Evolutionary conservation across 1,140 invertebrate genomes (phyloP).

Genomic region (Drosophila pseudoobscura): DNA sequence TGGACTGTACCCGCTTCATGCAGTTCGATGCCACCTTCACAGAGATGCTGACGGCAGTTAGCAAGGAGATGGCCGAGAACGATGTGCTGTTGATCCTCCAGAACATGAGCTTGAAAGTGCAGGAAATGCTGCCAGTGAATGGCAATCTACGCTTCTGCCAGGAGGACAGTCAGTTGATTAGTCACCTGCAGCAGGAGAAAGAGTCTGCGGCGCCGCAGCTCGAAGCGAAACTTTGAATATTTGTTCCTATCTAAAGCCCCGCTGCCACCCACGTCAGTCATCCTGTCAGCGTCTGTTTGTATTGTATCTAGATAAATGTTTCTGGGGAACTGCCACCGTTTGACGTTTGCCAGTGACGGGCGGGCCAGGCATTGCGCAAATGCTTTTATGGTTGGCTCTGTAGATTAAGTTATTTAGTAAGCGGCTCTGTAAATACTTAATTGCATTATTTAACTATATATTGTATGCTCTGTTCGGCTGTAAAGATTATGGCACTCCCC

Average conservation of each 20-base stretch:
- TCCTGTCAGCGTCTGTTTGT: conserved; percentile 6
- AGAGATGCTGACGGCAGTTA: conserved; percentile 84
- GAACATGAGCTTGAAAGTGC: conserved; percentile 61
- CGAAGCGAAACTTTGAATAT: conserved; percentile 42
- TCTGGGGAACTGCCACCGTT: conserved; percentile 10
- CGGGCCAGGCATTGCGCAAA: conserved; percentile 37
- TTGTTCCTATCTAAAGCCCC: neutral
- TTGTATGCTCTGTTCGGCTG: conserved; percentile 1
- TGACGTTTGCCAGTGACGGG: conserved; percentile 21
- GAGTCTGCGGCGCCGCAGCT: neutral
- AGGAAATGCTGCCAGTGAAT: conserved; percentile 62
- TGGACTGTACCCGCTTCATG: conserved; percentile 86
- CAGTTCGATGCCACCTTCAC: conserved; percentile 87
- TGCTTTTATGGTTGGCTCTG: conserved; percentile 15
- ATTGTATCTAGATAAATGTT: conserved; percentile 15
- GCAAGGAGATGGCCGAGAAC: conserved; percentile 67
- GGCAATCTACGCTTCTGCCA: conserved; percentile 60
- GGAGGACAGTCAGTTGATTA: conserved; percentile 42
- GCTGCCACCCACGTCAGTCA: neutral
- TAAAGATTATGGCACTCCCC: conserved; percentile 22
- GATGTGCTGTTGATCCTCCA: conserved; percentile 65
- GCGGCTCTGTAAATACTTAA: conserved; percentile 42
- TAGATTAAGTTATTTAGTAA: conserved; percentile 48
- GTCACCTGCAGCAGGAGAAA: conserved; percentile 32
- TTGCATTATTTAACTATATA: conserved; percentile 39